A percentile compares a stretch with the other conserved stretches of the same genome.
phyloP scores from a whole-genome alignment of 2,888 invertebrate genomes.

The Osedax frankpressi region DNA sequence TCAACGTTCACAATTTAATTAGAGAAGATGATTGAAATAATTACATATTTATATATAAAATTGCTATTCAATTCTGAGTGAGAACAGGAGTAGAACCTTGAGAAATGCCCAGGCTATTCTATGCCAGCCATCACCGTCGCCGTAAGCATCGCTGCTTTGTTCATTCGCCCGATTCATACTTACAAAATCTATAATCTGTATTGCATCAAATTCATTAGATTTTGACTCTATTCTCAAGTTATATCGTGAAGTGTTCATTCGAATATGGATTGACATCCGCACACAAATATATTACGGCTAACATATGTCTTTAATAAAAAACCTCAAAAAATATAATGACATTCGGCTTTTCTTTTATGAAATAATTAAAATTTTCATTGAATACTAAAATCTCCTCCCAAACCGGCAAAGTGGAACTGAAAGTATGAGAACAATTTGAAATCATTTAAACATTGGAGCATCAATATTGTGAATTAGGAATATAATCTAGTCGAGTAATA shows the following conservation, averaged over 20 bases:
- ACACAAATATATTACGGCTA: no score
- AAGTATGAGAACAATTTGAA: background rate
- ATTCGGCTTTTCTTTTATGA: slow-evolving; percentile 44
- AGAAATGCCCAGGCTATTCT: slow-evolving; percentile 60
- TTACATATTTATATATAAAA: no score
- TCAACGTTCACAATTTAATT: no score
- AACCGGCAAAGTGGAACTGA: slow-evolving; percentile 47
- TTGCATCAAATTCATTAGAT: no score
- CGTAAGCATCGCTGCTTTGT: slow-evolving; percentile 29
- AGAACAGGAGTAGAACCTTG: slow-evolving; percentile 46
- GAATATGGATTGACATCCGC: no score
- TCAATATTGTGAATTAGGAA: background rate
- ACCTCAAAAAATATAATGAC: slow-evolving; percentile 51
- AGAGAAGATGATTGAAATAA: no score
- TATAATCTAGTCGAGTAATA: no score
- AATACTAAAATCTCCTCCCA: slow-evolving; percentile 60
- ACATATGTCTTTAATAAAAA: no score
- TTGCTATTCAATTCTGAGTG: no score
- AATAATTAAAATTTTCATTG: slow-evolving; percentile 51
- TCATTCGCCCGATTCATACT: slow-evolving; percentile 43
- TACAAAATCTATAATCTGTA: slow-evolving; percentile 50
- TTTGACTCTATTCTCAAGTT: no score
- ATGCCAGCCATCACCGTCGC: slow-evolving; percentile 51
- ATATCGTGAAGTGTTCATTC: no score
- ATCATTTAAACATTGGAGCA: no score